Percentiles rank a stretch among this genome's conserved stretches.
These are phyloP conservation scores for Aurelia aurita complex sp. Pacific DNA, from an alignment of 30 jellyfish, hydroid and myxozoan species.

Conservation along the genomic window DNA sequence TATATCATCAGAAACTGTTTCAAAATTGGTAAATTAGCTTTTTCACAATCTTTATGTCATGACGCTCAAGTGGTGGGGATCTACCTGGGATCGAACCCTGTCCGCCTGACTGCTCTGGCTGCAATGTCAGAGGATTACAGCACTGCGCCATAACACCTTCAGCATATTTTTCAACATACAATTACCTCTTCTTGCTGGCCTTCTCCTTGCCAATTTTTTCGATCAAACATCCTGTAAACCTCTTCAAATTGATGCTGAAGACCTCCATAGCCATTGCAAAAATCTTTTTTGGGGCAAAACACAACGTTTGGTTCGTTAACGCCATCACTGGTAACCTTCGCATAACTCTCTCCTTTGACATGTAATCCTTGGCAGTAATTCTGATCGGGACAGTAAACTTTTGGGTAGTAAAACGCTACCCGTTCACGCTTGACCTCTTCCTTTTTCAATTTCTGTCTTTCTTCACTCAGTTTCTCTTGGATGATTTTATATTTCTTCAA, in stretches of 20 bases:
- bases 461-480: conserved; percentile 3
- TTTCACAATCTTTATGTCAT: no score
- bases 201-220: background rate
- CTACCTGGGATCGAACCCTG: no score
- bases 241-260: background rate
- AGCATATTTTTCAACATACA: no score
- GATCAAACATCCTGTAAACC: background rate
- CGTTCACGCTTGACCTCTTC: background rate
- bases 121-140: no score
- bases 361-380: conserved; percentile 37
- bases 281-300: conserved; percentile 57
- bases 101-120: no score
- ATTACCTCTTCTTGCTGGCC: no score
- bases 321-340: background rate
- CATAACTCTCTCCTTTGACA: conserved; percentile 4
- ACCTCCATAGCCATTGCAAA: background rate
- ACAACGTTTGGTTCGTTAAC: conserved; percentile 14
- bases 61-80: no score
- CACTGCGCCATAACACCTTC: no score
- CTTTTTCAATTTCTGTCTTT: background rate
- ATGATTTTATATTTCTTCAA: conserved; percentile 18
- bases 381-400: conserved; percentile 74
- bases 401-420: conserved; percentile 12
- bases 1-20: no score
- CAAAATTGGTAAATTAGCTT: no score